These are phyloP conservation scores for Scylla paramamosain DNA, from an alignment of 1,140 invertebrate genomes.

Conservation along the genomic window DNA sequence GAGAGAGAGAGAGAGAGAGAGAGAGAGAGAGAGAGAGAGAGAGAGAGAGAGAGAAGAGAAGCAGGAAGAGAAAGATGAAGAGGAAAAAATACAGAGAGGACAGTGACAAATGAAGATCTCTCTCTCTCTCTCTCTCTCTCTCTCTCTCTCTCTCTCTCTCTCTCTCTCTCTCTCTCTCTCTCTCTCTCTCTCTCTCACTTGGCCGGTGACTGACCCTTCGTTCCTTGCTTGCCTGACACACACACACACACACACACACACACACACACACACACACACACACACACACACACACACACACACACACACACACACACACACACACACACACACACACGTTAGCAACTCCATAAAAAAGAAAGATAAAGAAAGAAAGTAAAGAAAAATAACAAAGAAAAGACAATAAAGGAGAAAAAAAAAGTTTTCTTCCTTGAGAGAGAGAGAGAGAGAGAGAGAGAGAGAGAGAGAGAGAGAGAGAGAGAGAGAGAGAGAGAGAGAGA, in stretches of 20 bases:
- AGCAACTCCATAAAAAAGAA: neutral
- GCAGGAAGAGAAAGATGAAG: neutral
- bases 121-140: constrained; percentile 7
- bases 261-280: no score
- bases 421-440: no score
- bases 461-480: no score
- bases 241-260: constrained; percentile 17
- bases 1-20: no score
- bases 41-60: neutral
- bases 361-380: neutral
- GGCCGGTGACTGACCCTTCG: neutral
- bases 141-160: neutral
- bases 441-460: no score
- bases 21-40: no score
- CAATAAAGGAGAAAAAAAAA: no score
- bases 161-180: constrained; percentile 11
- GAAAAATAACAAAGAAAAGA: neutral
- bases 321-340: no score
- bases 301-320: neutral
- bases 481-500: no score
- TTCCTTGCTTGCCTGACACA: neutral
- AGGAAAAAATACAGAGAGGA: neutral
- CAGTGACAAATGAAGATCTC: neutral
- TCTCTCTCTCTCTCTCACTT: neutral
- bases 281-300: neutral